phyloP scores from a whole-genome alignment of 2,888 invertebrate genomes.

The Philopedon plagiatum region DNA sequence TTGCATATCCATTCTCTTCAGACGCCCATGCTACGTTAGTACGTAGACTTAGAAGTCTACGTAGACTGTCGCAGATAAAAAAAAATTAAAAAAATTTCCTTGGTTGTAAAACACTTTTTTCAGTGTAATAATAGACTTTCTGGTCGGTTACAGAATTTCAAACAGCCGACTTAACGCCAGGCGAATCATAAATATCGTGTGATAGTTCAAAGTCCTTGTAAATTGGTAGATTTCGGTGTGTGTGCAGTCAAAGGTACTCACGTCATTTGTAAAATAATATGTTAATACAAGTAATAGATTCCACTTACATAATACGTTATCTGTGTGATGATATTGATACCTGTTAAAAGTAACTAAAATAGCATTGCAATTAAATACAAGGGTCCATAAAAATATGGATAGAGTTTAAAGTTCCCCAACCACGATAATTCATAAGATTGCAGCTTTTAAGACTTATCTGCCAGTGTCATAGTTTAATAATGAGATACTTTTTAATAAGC shows the following conservation, averaged over 20 bases:
- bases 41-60: no score
- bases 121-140: not conserved
- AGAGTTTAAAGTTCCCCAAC: no score
- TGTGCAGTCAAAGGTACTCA: not conserved
- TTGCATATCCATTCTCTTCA: no score
- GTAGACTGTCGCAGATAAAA: no score
- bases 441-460: no score
- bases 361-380: not conserved
- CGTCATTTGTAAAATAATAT: not conserved
- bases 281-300: not conserved
- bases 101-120: no score
- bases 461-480: no score
- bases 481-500: no score
- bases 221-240: not conserved
- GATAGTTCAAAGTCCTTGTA: constrained; percentile 28
- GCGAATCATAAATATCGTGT: not conserved
- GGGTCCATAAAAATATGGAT: not conserved
- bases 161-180: constrained; percentile 17
- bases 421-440: no score
- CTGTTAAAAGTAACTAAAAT: no score
- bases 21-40: no score
- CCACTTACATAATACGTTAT: not conserved
- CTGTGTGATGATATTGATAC: not conserved
- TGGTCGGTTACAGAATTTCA: constrained; percentile 1
- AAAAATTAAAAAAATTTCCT: no score